These are phyloP conservation scores for Chrysolina oricalcia DNA, from an alignment of 2,888 invertebrate genomes.

Conservation along the genomic window DNA sequence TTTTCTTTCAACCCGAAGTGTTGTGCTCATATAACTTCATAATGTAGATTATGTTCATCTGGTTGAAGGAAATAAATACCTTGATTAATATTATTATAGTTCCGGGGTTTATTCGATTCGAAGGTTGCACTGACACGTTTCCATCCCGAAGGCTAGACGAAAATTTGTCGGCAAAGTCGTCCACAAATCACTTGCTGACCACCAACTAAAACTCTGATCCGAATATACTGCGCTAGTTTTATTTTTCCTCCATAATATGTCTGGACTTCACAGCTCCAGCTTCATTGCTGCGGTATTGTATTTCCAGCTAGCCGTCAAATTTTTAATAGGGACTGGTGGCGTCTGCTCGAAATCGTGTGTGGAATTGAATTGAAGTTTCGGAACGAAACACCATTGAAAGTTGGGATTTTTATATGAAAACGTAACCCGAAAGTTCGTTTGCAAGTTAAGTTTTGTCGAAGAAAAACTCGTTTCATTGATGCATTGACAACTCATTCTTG, in stretches of 20 bases:
- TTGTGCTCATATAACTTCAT: no score
- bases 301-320: slow-evolving; percentile 15
- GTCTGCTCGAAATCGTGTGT: background rate
- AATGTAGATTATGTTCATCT: no score
- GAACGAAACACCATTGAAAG: no score
- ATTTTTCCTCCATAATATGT: slow-evolving; percentile 20
- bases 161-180: background rate
- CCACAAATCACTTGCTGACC: slow-evolving; percentile 18
- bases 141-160: background rate
- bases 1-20: no score
- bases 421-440: no score
- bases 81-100: no score
- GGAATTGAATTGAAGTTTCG: background rate
- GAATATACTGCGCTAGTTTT: slow-evolving; percentile 25
- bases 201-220: slow-evolving; percentile 10
- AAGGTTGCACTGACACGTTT: slow-evolving; percentile 12
- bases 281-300: slow-evolving; percentile 17
- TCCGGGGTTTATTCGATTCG: slow-evolving; percentile 26
- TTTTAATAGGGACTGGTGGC: slow-evolving; percentile 9
- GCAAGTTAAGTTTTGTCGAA: no score
- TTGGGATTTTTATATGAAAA: no score
- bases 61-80: no score
- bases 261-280: slow-evolving; percentile 20
- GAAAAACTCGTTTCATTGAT: no score
- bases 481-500: no score